These are phyloP conservation scores for Brachymystax lenok DNA, from an alignment of 2,797 vertebrate genomes.

Conservation along the genomic window DNA sequence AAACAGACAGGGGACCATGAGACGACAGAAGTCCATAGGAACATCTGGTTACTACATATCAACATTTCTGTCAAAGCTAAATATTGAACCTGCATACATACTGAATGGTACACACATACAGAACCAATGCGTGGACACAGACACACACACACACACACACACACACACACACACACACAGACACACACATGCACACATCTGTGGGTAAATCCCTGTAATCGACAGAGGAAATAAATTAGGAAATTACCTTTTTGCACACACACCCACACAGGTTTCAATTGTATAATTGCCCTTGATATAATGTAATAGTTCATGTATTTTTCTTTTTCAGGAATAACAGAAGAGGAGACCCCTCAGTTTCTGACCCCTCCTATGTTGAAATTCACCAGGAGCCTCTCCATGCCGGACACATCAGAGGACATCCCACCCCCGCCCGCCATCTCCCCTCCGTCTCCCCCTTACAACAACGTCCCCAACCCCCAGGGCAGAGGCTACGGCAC, in stretches of 20 bases:
- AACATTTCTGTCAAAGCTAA: background rate
- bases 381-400: slow-evolving; percentile 90
- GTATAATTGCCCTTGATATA: background rate
- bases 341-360: slow-evolving; percentile 88
- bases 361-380: slow-evolving; percentile 90
- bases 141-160: background rate
- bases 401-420: slow-evolving; percentile 91
- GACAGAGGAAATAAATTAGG: no score
- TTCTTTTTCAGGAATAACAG: slow-evolving; percentile 79
- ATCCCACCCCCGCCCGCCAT: slow-evolving; percentile 88
- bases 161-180: background rate
- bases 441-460: slow-evolving; percentile 85
- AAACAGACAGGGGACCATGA: slow-evolving; percentile 81
- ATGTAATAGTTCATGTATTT: background rate
- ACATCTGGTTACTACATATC: slow-evolving; percentile 24
- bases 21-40: slow-evolving; percentile 92
- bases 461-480: slow-evolving; percentile 83
- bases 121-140: background rate
- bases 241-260: background rate
- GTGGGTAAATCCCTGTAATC: no score
- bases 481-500: slow-evolving; percentile 82
- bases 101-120: no score
- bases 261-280: background rate
- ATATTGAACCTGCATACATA: slow-evolving; percentile 1
- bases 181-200: background rate